phyloP scores from a whole-genome alignment of 2,888 invertebrate genomes.

The Margaritifera margaritifera region DNA sequence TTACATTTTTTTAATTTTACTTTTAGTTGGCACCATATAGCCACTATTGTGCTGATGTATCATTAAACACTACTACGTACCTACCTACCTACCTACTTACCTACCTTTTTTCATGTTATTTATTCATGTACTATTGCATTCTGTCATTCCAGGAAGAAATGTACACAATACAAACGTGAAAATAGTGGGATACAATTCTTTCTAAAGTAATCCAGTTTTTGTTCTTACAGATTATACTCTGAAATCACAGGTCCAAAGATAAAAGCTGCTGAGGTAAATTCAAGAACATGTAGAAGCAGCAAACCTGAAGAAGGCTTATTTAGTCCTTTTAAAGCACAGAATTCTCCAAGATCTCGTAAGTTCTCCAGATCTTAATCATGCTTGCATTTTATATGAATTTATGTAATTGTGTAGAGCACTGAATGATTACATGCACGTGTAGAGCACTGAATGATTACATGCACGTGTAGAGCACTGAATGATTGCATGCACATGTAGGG shows the following conservation, averaged over 20 bases:
- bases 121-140: neutral
- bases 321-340: constrained; percentile 25
- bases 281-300: too few species aligned
- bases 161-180: neutral
- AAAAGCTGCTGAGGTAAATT: neutral
- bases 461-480: too few species aligned
- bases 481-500: too few species aligned
- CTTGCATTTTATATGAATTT: too few species aligned
- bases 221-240: constrained; percentile 18
- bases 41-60: too few species aligned
- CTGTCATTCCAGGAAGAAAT: neutral
- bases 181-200: neutral
- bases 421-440: too few species aligned
- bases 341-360: constrained; percentile 37
- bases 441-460: too few species aligned
- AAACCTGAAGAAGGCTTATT: constrained; percentile 13
- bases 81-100: neutral
- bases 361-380: neutral
- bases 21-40: too few species aligned
- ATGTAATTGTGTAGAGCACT: too few species aligned
- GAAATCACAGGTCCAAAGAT: constrained; percentile 23
- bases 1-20: too few species aligned
- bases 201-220: neutral
- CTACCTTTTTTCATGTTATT: neutral
- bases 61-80: neutral